These are phyloP conservation scores for Papilio aristodemus DNA, from an alignment of 1,140 invertebrate genomes.

Conservation along the genomic window DNA sequence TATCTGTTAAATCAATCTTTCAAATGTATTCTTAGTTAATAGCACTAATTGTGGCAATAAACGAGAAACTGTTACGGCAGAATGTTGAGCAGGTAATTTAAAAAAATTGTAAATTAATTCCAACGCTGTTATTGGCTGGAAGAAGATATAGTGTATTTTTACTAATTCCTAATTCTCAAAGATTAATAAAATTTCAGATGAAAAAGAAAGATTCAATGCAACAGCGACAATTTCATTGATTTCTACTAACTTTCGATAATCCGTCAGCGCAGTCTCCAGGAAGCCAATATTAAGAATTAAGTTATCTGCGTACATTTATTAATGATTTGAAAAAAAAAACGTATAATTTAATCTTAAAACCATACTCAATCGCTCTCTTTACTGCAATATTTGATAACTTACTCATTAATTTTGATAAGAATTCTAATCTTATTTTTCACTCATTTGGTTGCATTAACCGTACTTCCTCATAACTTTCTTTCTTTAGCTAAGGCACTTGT, in stretches of 20 bases:
- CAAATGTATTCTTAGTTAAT: slow-evolving; percentile 16
- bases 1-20: slow-evolving; percentile 20
- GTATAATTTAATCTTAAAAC: too few relatives aligned
- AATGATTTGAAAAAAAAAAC: too few relatives aligned
- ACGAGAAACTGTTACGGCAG: neutral
- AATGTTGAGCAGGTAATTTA: neutral
- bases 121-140: too few relatives aligned
- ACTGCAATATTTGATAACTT: neutral
- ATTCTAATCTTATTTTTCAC: neutral
- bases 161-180: too few relatives aligned
- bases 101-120: neutral
- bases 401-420: neutral
- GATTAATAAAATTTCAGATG: too few relatives aligned
- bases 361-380: neutral
- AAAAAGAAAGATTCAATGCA: too few relatives aligned
- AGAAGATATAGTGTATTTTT: too few relatives aligned
- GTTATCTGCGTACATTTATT: too few relatives aligned
- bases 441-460: neutral
- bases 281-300: too few relatives aligned
- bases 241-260: too few relatives aligned
- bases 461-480: slow-evolving; percentile 26
- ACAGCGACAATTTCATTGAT: too few relatives aligned
- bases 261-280: too few relatives aligned
- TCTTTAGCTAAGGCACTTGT: slow-evolving; percentile 19
- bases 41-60: slow-evolving; percentile 23